Evolutionary conservation across 2,888 invertebrate species (phyloP).

Genomic region (Macropis europaea): DNA sequence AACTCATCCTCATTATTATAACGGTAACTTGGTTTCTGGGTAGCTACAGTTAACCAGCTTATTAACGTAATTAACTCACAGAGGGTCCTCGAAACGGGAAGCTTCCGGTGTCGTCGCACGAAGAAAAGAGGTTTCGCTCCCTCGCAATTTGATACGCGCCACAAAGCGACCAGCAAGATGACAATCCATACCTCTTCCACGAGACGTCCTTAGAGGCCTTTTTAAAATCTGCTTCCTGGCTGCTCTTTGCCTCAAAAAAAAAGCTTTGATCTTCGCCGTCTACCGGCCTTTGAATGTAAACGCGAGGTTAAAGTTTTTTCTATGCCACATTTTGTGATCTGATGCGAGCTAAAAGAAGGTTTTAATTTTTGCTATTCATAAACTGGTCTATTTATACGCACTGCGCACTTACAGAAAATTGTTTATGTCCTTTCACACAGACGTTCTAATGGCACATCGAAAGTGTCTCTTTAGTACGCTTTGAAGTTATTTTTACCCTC

Average conservation of each 20-base stretch:
- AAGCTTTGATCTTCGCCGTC: conserved; percentile 47
- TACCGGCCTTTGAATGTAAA: conserved; percentile 23
- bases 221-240: conserved; percentile 18
- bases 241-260: conserved; percentile 37
- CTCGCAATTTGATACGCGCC: conserved; percentile 52
- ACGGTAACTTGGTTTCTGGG: conserved; percentile 38
- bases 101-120: conserved; percentile 41
- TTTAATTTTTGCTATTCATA: conserved; percentile 10
- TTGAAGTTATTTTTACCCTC: neutral
- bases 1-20: conserved; percentile 42
- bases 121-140: conserved; percentile 42
- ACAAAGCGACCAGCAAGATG: conserved; percentile 46
- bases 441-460: neutral
- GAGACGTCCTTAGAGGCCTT: conserved; percentile 38
- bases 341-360: neutral
- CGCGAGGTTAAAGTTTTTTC: conserved; percentile 15
- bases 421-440: neutral
- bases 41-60: conserved; percentile 63
- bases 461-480: neutral
- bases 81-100: conserved; percentile 40
- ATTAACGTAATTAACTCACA: conserved; percentile 68
- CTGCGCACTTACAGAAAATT: neutral
- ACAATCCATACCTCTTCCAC: conserved; percentile 24
- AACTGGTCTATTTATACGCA: neutral
- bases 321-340: conserved; percentile 1